A percentile compares a stretch with the other conserved stretches of the same genome.
Evolutionary conservation across 2,888 invertebrate genomes (phyloP).

Genomic region (Venusia cambrica): DNA sequence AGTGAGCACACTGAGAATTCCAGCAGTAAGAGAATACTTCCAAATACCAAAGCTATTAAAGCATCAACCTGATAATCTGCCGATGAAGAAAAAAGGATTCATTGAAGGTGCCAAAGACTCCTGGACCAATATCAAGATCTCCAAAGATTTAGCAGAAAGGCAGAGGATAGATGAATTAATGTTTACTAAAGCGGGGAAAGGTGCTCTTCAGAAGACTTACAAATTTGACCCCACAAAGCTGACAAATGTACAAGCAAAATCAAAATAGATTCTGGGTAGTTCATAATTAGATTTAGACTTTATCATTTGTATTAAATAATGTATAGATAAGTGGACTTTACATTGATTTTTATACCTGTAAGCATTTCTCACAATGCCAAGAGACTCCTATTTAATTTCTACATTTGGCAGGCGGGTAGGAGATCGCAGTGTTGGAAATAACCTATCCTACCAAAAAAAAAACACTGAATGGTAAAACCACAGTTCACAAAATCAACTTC

Average conservation of each 20-base stretch:
- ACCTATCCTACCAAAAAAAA: constrained; percentile 5
- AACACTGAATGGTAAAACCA: too few relatives aligned
- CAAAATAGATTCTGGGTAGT: constrained; percentile 57
- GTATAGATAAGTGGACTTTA: constrained; percentile 41
- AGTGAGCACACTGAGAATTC: constrained; percentile 88
- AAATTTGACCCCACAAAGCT: constrained; percentile 90
- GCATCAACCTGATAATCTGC: constrained; percentile 80
- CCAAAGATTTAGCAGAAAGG: constrained; percentile 88
- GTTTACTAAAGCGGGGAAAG: constrained; percentile 92
- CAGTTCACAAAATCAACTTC: too few relatives aligned
- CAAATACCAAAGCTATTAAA: constrained; percentile 85
- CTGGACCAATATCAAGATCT: constrained; percentile 90
- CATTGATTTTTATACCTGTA: too few relatives aligned
- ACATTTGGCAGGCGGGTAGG: too few relatives aligned
- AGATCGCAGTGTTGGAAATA: too few relatives aligned
- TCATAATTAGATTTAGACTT: constrained; percentile 41
- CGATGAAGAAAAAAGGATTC: constrained; percentile 88
- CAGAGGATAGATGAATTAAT: constrained; percentile 87
- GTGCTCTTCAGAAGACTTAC: constrained; percentile 93
- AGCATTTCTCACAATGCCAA: too few relatives aligned
- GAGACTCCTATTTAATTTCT: too few relatives aligned
- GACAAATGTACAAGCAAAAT: constrained; percentile 77
- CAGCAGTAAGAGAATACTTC: constrained; percentile 86
- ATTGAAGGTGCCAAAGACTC: constrained; percentile 89
- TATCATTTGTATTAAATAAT: constrained; percentile 45